Evolutionary conservation across 2,797 vertebrate genomes (phyloP).

Genomic region (Crocodylus rhombifer): DNA sequence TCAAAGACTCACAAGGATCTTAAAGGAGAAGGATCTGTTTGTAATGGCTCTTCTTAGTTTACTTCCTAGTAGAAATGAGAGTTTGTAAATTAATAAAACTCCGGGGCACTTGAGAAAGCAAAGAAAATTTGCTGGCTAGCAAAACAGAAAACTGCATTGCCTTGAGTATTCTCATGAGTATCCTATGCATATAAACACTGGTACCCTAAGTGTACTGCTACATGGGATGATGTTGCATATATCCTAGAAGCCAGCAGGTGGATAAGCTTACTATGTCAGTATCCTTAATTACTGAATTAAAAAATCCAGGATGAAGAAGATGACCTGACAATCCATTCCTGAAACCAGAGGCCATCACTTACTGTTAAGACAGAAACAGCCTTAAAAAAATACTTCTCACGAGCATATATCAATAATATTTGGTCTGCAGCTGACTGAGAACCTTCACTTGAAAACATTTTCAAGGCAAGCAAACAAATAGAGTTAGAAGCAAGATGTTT

Average conservation of each 20-base stretch:
- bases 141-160: neutral
- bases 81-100: neutral
- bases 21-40: neutral
- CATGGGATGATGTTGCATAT: neutral
- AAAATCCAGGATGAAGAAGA: neutral
- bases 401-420: neutral
- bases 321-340: neutral
- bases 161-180: neutral
- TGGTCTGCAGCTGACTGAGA: slow-evolving; percentile 11
- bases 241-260: neutral
- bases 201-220: neutral
- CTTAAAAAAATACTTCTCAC: slow-evolving; percentile 1
- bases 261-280: neutral
- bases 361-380: neutral
- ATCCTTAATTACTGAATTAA: neutral
- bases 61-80: neutral
- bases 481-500: slow-evolving; percentile 20
- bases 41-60: neutral
- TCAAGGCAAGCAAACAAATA: slow-evolving; percentile 45
- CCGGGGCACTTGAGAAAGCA: neutral
- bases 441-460: slow-evolving; percentile 11
- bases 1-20: neutral
- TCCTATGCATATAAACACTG: neutral
- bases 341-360: neutral
- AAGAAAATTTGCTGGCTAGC: neutral